A percentile compares a stretch with the other conserved stretches of the same genome.
Conservation (phyloP, 1,140 invertebrate species). For the Oryctes rhinoceros region DNA sequence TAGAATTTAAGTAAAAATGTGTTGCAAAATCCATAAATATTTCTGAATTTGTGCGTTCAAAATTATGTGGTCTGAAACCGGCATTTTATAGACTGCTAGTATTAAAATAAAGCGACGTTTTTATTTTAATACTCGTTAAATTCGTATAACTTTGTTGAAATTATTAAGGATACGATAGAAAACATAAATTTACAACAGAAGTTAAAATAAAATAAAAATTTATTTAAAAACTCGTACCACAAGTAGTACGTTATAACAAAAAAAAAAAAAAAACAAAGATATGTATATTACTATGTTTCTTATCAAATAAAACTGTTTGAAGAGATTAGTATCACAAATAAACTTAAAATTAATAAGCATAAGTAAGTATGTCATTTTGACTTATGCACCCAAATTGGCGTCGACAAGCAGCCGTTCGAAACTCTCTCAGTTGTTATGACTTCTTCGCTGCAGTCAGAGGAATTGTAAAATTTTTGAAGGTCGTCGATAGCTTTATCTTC, state of each 20-base stretch:
- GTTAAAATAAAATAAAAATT: background rate
- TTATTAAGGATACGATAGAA: background rate
- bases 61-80: no score
- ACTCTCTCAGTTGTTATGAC: conserved; percentile 70
- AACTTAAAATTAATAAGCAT: conserved; percentile 15
- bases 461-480: conserved; percentile 71
- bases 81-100: no score
- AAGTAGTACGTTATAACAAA: conserved; percentile 4
- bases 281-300: conserved; percentile 13
- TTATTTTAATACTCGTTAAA: background rate
- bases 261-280: conserved; percentile 35
- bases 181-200: background rate
- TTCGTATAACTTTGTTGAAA: conserved; percentile 4
- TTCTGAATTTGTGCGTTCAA: no score
- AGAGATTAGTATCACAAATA: conserved; percentile 30
- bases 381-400: conserved; percentile 70
- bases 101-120: no score
- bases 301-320: conserved; percentile 41
- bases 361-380: conserved; percentile 31
- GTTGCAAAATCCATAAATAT: no score
- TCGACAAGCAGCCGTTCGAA: conserved; percentile 58
- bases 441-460: conserved; percentile 69
- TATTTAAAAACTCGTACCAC: conserved; percentile 9
- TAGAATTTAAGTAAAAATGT: no score
- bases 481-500: conserved; percentile 70